Conservation (phyloP, 2,888 invertebrate genomes). For the Idaea aversata region DNA sequence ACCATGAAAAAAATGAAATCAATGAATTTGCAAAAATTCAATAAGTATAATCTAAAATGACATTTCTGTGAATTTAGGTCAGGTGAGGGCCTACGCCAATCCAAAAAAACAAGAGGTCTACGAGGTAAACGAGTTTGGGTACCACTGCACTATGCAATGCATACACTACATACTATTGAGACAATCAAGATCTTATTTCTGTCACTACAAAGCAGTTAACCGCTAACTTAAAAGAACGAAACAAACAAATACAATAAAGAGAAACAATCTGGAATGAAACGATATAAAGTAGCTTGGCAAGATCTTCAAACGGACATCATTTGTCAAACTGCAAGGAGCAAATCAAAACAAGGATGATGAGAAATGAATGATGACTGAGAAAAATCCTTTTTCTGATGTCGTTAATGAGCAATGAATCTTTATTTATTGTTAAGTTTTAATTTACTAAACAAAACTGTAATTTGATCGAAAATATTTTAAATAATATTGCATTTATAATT, state of each 20-base stretch:
- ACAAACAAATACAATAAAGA: neutral
- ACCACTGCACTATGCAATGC: too few relatives aligned
- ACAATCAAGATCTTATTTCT: neutral
- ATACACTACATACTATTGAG: neutral
- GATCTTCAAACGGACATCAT: conserved; percentile 32
- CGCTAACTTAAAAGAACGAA: neutral
- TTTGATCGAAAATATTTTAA: too few relatives aligned
- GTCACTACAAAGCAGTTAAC: neutral
- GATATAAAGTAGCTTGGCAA: conserved; percentile 17
- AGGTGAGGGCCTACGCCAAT: too few relatives aligned
- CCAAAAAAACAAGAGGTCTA: too few relatives aligned
- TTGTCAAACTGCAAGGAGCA: conserved; percentile 47
- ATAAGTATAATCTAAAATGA: too few relatives aligned
- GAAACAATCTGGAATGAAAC: neutral
- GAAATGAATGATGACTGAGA: neutral
- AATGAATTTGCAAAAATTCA: too few relatives aligned
- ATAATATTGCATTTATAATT: too few relatives aligned
- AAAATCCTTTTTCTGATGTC: neutral
- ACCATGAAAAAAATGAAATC: too few relatives aligned
- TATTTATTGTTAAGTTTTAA: neutral
- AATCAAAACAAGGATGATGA: conserved; percentile 29
- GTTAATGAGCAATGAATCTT: neutral
- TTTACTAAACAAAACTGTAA: too few relatives aligned
- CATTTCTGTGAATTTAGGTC: too few relatives aligned
- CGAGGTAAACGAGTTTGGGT: too few relatives aligned